Conservation (phyloP, 2,888 invertebrate species). For the Sminthurides aquaticus region DNA sequence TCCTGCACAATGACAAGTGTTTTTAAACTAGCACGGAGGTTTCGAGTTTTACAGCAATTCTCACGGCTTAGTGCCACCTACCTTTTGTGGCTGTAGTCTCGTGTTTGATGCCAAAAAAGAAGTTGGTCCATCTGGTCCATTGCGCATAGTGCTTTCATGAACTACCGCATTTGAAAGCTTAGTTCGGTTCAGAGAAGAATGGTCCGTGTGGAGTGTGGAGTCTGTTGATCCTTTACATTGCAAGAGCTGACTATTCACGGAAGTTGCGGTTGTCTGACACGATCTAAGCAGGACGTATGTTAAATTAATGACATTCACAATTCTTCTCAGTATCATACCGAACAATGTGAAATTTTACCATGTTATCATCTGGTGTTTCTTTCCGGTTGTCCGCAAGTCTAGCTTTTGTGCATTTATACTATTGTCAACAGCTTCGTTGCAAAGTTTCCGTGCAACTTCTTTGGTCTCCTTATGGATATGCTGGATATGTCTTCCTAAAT, state of each 20-base stretch:
- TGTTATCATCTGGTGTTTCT: neutral
- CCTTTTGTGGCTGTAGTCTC: neutral
- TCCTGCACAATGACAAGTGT: too few relatives aligned
- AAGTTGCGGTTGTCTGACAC: neutral
- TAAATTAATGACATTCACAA: too few relatives aligned
- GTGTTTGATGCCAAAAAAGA: neutral
- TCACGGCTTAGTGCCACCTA: too few relatives aligned
- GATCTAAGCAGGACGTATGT: too few relatives aligned
- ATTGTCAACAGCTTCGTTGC: slow-evolving; percentile 41
- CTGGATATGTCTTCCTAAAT: slow-evolving; percentile 38
- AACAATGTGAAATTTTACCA: neutral
- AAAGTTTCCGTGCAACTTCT: slow-evolving; percentile 41
- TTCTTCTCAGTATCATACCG: too few relatives aligned
- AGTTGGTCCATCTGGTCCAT: neutral
- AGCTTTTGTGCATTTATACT: slow-evolving; percentile 27
- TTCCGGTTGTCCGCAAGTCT: neutral
- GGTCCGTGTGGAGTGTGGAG: neutral
- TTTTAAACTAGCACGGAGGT: too few relatives aligned
- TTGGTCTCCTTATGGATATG: slow-evolving; percentile 43
- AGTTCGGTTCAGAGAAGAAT: neutral
- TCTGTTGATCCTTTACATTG: neutral
- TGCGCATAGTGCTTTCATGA: neutral
- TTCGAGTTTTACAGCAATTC: too few relatives aligned
- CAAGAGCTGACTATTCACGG: neutral
- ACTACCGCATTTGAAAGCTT: neutral